Evolutionary conservation across 2,888 invertebrate genomes (phyloP).

Genomic region (Hemithea aestivaria): DNA sequence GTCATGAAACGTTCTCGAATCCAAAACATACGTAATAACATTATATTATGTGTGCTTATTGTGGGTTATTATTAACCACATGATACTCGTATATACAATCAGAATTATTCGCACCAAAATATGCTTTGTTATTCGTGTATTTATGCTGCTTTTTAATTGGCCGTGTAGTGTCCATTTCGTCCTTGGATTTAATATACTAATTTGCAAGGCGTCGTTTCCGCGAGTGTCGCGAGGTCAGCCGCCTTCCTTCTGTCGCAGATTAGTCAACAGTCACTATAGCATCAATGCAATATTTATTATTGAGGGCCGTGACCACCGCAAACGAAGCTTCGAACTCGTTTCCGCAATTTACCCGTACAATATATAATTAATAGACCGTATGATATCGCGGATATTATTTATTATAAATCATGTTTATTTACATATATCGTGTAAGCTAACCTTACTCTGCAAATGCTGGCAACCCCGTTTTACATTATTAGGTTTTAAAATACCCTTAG

Average conservation of each 20-base stretch:
- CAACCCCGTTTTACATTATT: no score
- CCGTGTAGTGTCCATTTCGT: slow-evolving; percentile 35
- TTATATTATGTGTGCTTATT: slow-evolving; percentile 1
- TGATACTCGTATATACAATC: slow-evolving; percentile 5
- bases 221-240: slow-evolving; percentile 47
- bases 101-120: slow-evolving; percentile 12
- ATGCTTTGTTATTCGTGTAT: slow-evolving; percentile 12
- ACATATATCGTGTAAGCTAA: no score
- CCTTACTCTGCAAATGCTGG: no score
- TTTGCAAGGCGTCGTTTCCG: slow-evolving; percentile 71
- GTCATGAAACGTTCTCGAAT: slow-evolving; percentile 8
- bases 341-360: slow-evolving; percentile 38
- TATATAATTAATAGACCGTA: slow-evolving; percentile 9
- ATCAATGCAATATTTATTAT: slow-evolving; percentile 39
- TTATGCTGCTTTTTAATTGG: slow-evolving; percentile 34
- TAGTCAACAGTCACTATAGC: slow-evolving; percentile 9
- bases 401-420: no score
- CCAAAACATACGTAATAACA: slow-evolving; percentile 7
- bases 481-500: no score
- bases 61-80: slow-evolving; percentile 9
- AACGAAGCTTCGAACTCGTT: slow-evolving; percentile 30
- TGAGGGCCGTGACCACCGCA: slow-evolving; percentile 26
- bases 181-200: slow-evolving; percentile 60
- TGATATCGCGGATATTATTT: slow-evolving; percentile 5
- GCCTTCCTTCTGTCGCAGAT: slow-evolving; percentile 26